phyloP scores from a whole-genome alignment of 2,797 vertebrate genomes.

The Momotus momota region DNA sequence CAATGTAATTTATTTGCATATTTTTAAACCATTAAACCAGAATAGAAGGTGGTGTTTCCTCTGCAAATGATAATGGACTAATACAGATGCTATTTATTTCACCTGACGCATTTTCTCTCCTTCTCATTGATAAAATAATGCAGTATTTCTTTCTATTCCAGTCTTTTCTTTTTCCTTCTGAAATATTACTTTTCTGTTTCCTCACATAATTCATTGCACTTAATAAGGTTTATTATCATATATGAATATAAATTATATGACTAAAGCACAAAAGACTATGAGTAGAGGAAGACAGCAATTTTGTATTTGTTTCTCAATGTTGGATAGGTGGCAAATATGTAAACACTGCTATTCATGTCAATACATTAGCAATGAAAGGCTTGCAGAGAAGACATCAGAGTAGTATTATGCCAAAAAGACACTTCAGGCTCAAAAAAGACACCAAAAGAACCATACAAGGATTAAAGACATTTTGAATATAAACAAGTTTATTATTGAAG shows the following conservation, averaged over 20 bases:
- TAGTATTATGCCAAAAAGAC: not conserved
- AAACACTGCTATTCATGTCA: constrained; percentile 6
- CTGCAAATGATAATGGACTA: not conserved
- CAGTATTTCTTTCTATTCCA: not conserved
- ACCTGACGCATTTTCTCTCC: not conserved
- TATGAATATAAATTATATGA: not conserved
- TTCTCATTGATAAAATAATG: not conserved
- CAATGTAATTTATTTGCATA: not conserved
- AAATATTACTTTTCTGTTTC: not conserved
- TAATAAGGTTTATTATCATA: not conserved
- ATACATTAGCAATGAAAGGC: not conserved
- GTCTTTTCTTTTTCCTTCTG: not conserved
- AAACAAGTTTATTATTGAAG: constrained; percentile 59
- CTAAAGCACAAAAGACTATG: not conserved
- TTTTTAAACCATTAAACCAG: not conserved
- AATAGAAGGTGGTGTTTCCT: not conserved
- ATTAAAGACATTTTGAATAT: constrained; percentile 59
- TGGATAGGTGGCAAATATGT: not conserved
- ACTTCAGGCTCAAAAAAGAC: constrained; percentile 34
- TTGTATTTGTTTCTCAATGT: not conserved
- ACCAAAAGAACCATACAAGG: not conserved
- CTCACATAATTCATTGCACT: not conserved
- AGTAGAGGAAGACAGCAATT: not conserved
- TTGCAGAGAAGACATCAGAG: constrained; percentile 14
- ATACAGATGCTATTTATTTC: not conserved